phyloP scores from a whole-genome alignment of 2,888 invertebrate genomes.

The Drosophila nr. fundita region DNA sequence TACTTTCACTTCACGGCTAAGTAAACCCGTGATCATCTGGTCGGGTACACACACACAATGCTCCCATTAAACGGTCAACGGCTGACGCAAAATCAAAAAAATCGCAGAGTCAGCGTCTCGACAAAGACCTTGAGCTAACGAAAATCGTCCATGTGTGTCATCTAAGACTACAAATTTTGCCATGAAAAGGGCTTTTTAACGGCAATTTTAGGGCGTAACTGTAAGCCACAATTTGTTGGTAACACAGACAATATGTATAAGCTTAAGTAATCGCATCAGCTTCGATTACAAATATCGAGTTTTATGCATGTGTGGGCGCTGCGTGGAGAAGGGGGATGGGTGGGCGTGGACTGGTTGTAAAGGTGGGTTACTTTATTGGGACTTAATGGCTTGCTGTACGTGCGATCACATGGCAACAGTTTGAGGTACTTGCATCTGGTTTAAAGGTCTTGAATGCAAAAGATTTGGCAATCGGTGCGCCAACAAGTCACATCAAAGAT shows the following conservation, averaged over 20 bases:
- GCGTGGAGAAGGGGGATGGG: neutral
- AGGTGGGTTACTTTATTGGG: slow-evolving; percentile 38
- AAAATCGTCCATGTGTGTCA: slow-evolving; percentile 36
- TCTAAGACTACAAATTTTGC: slow-evolving; percentile 33
- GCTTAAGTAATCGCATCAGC: slow-evolving; percentile 65
- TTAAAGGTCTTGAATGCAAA: slow-evolving; percentile 73
- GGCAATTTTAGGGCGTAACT: slow-evolving; percentile 62
- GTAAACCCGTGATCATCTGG: slow-evolving; percentile 54
- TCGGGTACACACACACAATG: slow-evolving; percentile 4
- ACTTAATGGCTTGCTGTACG: slow-evolving; percentile 51
- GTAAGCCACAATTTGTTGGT: slow-evolving; percentile 6
- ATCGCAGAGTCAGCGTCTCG: slow-evolving; percentile 22
- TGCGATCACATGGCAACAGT: slow-evolving; percentile 65
- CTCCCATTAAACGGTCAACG: slow-evolving; percentile 69
- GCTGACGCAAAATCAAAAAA: slow-evolving; percentile 33
- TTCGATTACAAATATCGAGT: slow-evolving; percentile 64
- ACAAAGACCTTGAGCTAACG: slow-evolving; percentile 55
- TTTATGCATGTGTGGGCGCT: slow-evolving; percentile 28
- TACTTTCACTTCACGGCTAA: slow-evolving; percentile 74
- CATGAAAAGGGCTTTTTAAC: slow-evolving; percentile 30
- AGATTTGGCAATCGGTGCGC: slow-evolving; percentile 72
- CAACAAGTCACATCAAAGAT: slow-evolving; percentile 69
- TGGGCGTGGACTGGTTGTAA: neutral
- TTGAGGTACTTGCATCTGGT: slow-evolving; percentile 57
- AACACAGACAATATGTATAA: slow-evolving; percentile 4